Base-by-base conservation (phyloP, 2,113 vertebrate genomes). In the Oxyruncus cristatus region DNA sequence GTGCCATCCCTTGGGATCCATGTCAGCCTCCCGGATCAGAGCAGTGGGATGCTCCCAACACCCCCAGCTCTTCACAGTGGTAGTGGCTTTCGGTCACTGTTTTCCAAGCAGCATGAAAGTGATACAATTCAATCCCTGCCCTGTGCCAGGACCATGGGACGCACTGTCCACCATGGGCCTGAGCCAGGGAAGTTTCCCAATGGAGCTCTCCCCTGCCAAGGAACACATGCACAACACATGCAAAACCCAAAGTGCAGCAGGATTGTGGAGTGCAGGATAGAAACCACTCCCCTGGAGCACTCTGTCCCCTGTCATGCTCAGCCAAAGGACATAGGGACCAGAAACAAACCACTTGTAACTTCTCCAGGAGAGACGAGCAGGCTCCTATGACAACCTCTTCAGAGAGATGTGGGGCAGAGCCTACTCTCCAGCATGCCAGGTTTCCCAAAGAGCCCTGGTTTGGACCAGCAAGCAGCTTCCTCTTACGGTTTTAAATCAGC, bases 21-120 rank as follows among this genome's bases (percentile, higher is more conserved):
- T 3, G 10, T 15, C 28, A 30, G 42, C 11, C 14, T 28, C 13
- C 8, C 0, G 0, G 44, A 41, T 9, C 19, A 18, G 21, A 42
- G 42, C 3, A 4, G 74, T 1, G 2, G 35, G 37, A 56, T 44
- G 24, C 62, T 59, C 37, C 20, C 8, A 66, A n/a, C 39, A 76
- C 20, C 42, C 44, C 26, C 66, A 56, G 28, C n/a, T 47, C n/a
- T 68, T 72, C 5, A 3, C n/a, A 50, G 33, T 5, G 28, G 41
- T 26, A 5, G 17, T 3, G 2, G 59, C 35, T 79, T 63, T 72
- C 4, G 1, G 62, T 33, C 4, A 6, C 47, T 15, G 1, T 67
- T 68, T 92, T 50, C 35, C 32, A 76, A 16, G 49, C 3, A 16
- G 81, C 22, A 78, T 19, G 56, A 39, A 46, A 3, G 6, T 37